Base-by-base conservation (phyloP, 2,113 vertebrate genomes). In the Nycticorax nycticorax region DNA sequence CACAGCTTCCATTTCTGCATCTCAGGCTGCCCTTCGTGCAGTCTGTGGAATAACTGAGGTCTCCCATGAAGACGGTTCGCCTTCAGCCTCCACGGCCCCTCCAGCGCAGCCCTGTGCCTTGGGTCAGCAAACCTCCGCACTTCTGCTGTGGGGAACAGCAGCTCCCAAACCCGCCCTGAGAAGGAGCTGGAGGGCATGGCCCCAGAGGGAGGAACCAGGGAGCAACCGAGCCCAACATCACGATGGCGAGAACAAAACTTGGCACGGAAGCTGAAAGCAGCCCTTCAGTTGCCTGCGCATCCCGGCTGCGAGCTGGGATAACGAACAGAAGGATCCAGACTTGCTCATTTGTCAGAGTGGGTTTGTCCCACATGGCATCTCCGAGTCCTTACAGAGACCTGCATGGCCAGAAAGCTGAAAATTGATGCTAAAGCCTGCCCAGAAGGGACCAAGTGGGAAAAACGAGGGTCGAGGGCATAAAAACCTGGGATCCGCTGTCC, bases 201-300 rank as follows among this genome's bases (percentile, higher is more conserved):
- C 41, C 41, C 41, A 43, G 41, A 43, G 37, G 27, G 41, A 59
- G 60, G 43, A 57, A 59, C 5, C 5, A 11, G 37, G 62, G 68
- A 22, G 30, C 9, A n/a, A 6, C 6, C 0, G 1, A 76, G 39
- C 7, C 33, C 5, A 3, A 10, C 4, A 0, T 39, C 15, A 33
- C 8, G 23, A 20, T 0, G 13, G 37, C 4, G 33, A 72, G 32
- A 67, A 32, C 28, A 57, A 26, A 22, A 37, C 43, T 23, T 19
- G 3, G 32, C 48, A 7, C 13, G 33, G 45, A 66, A 74, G 64
- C 85, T 12, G 12, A n/a, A 30, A 24, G 76, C 53, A 62, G 35
- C 52, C 21, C 48, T 22, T 10, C 30, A 18, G 43, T 8, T 12
- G 55, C 68, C 55, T 5, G 28, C 4, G 3, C 17, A 9, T 30